Base-by-base conservation (phyloP, 92 coral and sea anemone species). In the Plumapathes pennacea region DNA sequence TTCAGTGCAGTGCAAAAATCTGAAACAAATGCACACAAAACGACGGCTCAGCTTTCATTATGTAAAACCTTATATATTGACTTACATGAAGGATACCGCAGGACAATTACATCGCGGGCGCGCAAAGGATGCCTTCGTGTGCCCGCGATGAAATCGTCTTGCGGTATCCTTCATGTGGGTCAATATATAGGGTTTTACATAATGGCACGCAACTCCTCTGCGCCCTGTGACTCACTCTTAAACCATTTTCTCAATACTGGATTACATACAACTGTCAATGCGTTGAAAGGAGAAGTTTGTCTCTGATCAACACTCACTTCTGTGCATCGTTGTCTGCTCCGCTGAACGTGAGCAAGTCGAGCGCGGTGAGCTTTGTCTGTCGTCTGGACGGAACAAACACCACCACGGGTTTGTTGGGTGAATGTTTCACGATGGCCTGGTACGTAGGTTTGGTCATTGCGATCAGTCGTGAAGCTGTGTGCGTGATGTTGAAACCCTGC, bases 401-500 rank as follows among this genome's bases (percentile, higher is more conserved):
- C 12, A 92, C 59, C 6, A 88, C 98, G 6, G 98, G 98, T 51
- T 92, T 92, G 86, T 82, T 92, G 1, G 92, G 92, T 2, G 98
- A 92, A 60, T 92, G 98, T 60, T 89, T 78, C 11, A 92, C 53
- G 70, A 92, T 84, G 12, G 98, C 85, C 55, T 92, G 98, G 51
- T 92, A 92, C 0, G 85, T 67, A 25, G 98, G 98, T 54, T 92
- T 92, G 3, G 98, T 86, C 98, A 92, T 92, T 60, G 98, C 98
- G 5, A 88, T 88, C 73, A 92, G 70, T 25, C 98, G 86, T 36
- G 98, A 92, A 1, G 96, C 96, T 10, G 98, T 92, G 74, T 92
- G 98, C 5, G 98, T 88, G 64, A 92, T 92, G 76, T 89, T 82
- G 55, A 92, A 92, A 4, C 98, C 98, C 90, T 92, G 54, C 5